Evolutionary conservation across 1,140 invertebrate genomes (phyloP).

Genomic region (Zaprionus ornatus): DNA sequence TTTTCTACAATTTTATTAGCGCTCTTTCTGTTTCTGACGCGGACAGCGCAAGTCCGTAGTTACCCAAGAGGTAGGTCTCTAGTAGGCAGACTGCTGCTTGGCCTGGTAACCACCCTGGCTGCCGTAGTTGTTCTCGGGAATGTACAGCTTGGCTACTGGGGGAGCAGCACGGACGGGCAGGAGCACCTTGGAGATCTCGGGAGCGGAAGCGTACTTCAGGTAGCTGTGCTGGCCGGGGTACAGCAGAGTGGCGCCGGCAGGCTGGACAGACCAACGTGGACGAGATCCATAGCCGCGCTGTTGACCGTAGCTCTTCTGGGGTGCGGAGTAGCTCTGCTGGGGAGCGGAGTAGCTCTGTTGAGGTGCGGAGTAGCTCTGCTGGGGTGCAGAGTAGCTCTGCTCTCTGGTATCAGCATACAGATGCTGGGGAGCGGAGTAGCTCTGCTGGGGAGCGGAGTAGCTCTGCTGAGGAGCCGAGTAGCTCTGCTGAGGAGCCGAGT

Average conservation of each 20-base stretch:
- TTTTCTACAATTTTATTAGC: slow-evolving; percentile 30
- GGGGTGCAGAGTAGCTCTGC: slow-evolving; percentile 26
- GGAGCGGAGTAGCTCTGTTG: background rate
- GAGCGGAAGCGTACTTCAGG: slow-evolving; percentile 55
- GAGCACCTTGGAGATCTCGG: slow-evolving; percentile 71
- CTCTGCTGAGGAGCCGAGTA: background rate
- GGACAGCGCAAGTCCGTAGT: slow-evolving; percentile 9
- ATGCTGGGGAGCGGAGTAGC: background rate
- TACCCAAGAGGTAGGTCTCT: slow-evolving; percentile 7
- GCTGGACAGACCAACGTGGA: slow-evolving; percentile 65
- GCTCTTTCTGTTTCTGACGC: background rate
- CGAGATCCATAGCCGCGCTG: slow-evolving; percentile 39
- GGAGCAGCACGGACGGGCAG: slow-evolving; percentile 61
- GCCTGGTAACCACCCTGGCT: slow-evolving; percentile 29
- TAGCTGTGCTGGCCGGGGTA: slow-evolving; percentile 73
- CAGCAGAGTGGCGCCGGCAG: slow-evolving; percentile 68
- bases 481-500: too few species aligned
- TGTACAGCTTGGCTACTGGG: slow-evolving; percentile 68
- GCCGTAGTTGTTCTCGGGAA: slow-evolving; percentile 67
- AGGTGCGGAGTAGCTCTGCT: background rate
- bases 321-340: background rate
- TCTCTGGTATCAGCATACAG: background rate
- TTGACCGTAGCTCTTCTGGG: background rate
- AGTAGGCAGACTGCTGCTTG: slow-evolving; percentile 35
- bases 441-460: background rate